phyloP scores from a whole-genome alignment of 2,888 invertebrate species.

The Embidobia sp. region DNA sequence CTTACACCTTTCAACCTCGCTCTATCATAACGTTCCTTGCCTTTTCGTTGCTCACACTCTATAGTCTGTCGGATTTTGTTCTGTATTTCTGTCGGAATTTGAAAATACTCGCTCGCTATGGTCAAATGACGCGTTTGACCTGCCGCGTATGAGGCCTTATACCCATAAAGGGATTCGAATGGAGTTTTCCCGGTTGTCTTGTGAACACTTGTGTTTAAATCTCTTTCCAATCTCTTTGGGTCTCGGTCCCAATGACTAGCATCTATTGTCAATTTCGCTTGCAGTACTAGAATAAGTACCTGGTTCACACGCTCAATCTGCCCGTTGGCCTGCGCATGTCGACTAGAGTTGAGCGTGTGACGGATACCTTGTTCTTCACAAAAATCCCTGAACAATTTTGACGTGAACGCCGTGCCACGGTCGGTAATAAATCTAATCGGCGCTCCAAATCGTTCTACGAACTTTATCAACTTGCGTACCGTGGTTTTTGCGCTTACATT shows the following conservation, averaged over 20 bases:
- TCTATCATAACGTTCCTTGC: constrained; percentile 37
- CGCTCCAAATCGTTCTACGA: background rate
- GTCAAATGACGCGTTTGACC: constrained; percentile 7
- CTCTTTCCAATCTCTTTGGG: constrained; percentile 32
- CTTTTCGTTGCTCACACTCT: constrained; percentile 32
- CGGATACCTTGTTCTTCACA: constrained; percentile 1
- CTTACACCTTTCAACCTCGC: constrained; percentile 27
- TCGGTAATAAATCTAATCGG: background rate
- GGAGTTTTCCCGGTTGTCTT: constrained; percentile 53
- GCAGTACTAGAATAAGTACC: constrained; percentile 46
- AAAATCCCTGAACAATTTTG: background rate
- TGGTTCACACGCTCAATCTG: constrained; percentile 56
- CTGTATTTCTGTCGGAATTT: background rate
- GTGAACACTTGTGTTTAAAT: constrained; percentile 48
- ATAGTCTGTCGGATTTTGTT: constrained; percentile 6
- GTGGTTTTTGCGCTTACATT: background rate
- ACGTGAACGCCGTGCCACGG: constrained; percentile 3
- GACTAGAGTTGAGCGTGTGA: constrained; percentile 1
- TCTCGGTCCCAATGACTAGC: constrained; percentile 52
- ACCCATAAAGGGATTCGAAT: constrained; percentile 57
- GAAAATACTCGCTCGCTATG: background rate
- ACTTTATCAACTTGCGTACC: background rate
- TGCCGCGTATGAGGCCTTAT: constrained; percentile 27
- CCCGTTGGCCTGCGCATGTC: constrained; percentile 5
- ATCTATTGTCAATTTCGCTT: too few species aligned